A percentile compares a stretch with the other conserved stretches of the same genome.
Conservation (phyloP, 2,797 vertebrate species). For the Chloroceryle inda region DNA sequence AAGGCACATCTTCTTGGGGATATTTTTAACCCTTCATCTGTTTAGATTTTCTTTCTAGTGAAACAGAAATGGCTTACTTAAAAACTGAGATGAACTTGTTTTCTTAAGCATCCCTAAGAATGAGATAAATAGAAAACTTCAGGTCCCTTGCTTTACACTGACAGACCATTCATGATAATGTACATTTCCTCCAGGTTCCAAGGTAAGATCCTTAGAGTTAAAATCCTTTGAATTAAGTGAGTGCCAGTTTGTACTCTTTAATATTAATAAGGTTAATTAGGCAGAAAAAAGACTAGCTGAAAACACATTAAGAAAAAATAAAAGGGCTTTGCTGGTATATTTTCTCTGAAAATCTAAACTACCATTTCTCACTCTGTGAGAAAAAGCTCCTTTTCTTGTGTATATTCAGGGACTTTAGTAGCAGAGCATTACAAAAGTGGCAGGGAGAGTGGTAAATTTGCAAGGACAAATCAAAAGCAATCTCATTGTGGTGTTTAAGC, state of each 20-base stretch:
- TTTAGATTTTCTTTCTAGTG: neutral
- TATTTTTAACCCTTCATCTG: accelerated
- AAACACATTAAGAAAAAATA: neutral
- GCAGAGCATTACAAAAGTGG: neutral
- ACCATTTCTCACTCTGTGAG: neutral
- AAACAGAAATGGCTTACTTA: neutral
- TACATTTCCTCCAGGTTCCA: neutral
- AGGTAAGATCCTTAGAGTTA: neutral
- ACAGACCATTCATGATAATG: neutral
- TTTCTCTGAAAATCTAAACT: slow-evolving; percentile 13
- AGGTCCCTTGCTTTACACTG: neutral
- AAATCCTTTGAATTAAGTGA: slow-evolving; percentile 5
- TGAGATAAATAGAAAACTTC: neutral
- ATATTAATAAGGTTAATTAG: slow-evolving; percentile 46
- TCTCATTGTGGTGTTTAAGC: neutral
- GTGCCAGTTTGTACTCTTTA: neutral
- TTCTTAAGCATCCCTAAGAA: neutral
- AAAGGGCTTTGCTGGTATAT: neutral
- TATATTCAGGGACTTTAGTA: neutral
- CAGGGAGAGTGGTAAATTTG: slow-evolving; percentile 7
- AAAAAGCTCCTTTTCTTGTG: neutral
- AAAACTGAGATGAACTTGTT: neutral
- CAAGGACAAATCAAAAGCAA: slow-evolving; percentile 40
- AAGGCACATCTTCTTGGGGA: neutral
- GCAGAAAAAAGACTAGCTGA: neutral